A percentile compares a stretch with the other conserved stretches of the same genome.
These are phyloP conservation scores for Enteromius mattozi DNA, from an alignment of 2,797 vertebrate genomes.

Conservation along the genomic window DNA sequence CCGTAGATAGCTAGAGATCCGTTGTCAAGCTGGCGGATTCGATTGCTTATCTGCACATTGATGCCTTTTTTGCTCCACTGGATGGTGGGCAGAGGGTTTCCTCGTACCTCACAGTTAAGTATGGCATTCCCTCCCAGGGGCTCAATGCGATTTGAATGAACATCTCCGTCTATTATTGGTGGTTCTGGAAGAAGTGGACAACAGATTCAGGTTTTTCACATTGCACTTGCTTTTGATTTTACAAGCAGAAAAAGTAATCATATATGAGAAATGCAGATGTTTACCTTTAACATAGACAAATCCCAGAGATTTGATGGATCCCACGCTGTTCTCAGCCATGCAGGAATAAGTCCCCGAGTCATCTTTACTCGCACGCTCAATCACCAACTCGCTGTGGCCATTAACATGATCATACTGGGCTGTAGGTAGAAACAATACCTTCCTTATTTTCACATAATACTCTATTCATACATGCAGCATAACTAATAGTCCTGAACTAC, in stretches of 20 bases:
- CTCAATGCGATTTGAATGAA: slow-evolving; percentile 86
- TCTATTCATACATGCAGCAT: neutral
- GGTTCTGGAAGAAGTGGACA: slow-evolving; percentile 82
- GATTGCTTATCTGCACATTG: slow-evolving; percentile 81
- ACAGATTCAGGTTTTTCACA: slow-evolving; percentile 10
- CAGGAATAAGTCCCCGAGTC: slow-evolving; percentile 93
- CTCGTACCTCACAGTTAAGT: slow-evolving; percentile 91
- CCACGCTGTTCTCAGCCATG: slow-evolving; percentile 88
- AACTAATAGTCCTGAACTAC: neutral
- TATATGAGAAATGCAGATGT: neutral
- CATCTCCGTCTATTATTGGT: slow-evolving; percentile 91
- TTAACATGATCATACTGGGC: slow-evolving; percentile 82
- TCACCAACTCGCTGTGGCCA: slow-evolving; percentile 88
- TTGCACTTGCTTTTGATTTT: neutral
- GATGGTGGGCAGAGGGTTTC: slow-evolving; percentile 91
- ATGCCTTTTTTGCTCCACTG: slow-evolving; percentile 92
- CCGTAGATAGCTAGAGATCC: slow-evolving; percentile 95
- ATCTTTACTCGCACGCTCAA: slow-evolving; percentile 88
- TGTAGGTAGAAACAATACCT: slow-evolving; percentile 62
- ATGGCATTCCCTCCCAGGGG: slow-evolving; percentile 91
- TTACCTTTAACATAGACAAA: slow-evolving; percentile 95
- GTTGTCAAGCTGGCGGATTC: slow-evolving; percentile 88
- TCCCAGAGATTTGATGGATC: slow-evolving; percentile 88
- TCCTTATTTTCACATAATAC: neutral
- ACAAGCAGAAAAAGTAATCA: neutral